These are phyloP conservation scores for Formica exsecta DNA, from an alignment of 1,140 invertebrate genomes.

Conservation along the genomic window DNA sequence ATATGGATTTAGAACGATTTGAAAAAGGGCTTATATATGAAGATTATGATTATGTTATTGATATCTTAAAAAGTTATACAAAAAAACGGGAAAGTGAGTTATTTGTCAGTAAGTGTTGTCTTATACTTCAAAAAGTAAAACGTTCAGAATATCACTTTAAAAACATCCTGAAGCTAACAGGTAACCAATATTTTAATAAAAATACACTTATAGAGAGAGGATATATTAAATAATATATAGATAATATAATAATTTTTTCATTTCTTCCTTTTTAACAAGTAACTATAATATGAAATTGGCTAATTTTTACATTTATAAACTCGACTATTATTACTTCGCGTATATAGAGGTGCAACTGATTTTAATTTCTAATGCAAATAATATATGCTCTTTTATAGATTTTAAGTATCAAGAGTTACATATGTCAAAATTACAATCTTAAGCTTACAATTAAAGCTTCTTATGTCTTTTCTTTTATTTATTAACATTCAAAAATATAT, in stretches of 20 bases:
- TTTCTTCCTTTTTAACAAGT: background rate
- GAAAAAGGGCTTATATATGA: conserved; percentile 68
- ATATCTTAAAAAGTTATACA: conserved; percentile 65
- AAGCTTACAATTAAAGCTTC: background rate
- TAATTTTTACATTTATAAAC: conserved; percentile 3
- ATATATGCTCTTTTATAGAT: conserved; percentile 6
- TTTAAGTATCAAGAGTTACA: conserved; percentile 11
- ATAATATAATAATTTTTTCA: background rate
- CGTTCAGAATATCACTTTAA: conserved; percentile 66
- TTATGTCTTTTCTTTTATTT: background rate
- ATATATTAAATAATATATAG: conserved; percentile 3
- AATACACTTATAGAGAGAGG: background rate
- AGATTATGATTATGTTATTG: conserved; percentile 75
- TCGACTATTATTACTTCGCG: background rate
- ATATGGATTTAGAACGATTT: conserved; percentile 65
- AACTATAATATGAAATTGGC: background rate
- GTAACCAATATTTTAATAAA: conserved; percentile 67
- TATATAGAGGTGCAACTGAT: background rate
- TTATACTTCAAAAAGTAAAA: conserved; percentile 72
- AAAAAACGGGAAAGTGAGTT: conserved; percentile 33
- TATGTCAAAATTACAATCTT: conserved; percentile 1
- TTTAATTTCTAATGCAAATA: background rate
- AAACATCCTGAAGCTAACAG: conserved; percentile 74
- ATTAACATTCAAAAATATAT: background rate
- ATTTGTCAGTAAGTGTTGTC: conserved; percentile 69